Evolutionary conservation across 1,140 invertebrate genomes (phyloP), one percentile per base, ranked within the genome.

Genomic region (Maniola jurtina): DNA sequence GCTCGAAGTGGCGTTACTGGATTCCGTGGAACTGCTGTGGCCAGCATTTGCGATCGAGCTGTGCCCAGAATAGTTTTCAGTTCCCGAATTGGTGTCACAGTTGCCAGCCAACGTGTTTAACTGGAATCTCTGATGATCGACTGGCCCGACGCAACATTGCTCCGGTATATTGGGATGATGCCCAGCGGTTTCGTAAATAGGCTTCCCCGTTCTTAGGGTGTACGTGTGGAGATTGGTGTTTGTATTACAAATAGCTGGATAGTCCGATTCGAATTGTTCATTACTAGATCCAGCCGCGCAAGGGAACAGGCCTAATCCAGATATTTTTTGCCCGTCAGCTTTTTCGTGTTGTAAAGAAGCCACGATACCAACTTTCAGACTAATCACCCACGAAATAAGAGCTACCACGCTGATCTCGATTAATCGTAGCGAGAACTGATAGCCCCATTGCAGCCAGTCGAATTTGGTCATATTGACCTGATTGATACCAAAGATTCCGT

Each of bases 371-470:
- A 91, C 91, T 75, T 93, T 93, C 35, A 96, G 80, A 73, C 96
- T 95, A 56, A 95, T 95, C 3, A 97, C 96, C 93, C 96, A 97
- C 0, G 95, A 95, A 67, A 98, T 93, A 11, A 97, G 90, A 8
- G 94, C 94, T 69, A 96, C 96, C 72, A 98, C 95, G 0, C 94
- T 94, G 25, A 97, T 93, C 83, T 98, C 97, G 38, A 97, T 93
- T 0, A 97, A 90, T 15, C 97, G 92, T 35, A 97, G 92, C 2
- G 95, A 95, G 71, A 97, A 95, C 74, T 97, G 96, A 90, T 96
- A 97, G 10, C 95, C 95, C 96, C 96, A 98, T 92, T 97, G 96
- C 6, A 97, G 91, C 97, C 97, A 98, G 73, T 93, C 92, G 40
- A 93, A 91, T 71, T 92, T 91, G 0, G 90, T 90, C 88, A 92